Evolutionary conservation across 2,888 invertebrate genomes (phyloP), one percentile per base, ranked within the genome.

Genomic region (Limulus polyphemus): DNA sequence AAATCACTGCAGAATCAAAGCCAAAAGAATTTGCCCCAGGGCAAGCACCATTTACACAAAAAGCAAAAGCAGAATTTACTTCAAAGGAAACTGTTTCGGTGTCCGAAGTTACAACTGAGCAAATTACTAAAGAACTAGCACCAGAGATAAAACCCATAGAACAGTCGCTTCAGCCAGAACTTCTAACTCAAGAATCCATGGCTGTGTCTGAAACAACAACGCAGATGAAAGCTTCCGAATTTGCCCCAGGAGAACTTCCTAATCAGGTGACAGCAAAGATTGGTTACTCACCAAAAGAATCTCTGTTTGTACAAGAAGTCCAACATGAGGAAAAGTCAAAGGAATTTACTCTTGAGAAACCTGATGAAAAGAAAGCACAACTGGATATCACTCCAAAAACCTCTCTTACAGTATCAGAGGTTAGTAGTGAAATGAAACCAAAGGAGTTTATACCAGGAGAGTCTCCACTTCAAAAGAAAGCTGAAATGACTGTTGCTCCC

Each of bases 251-350:
- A n/a, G 58, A 63, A 57, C n/a, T 65, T 73, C 77, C 78, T 10
- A 77, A 79, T 64, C 72, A 73, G 51, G 74, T 78, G 32, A 74
- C 75, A 14, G 79, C 82, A 47, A 77, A 79, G 54, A 77, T 82
- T 66, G 79, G 83, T 67, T 72, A 79, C n/a, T 71, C 77, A 51
- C 67, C 81, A 56, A 72, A 74, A 17, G 79, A 83, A 73, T 79
- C 83, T 67, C 47, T 64, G 12, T 60, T 62, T n/a, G 62, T 67
- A 32, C 61, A 63, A 56, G 61, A 67, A 61, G 56, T 65, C 48
- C 55, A 63, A 49, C 47, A 64, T 47, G 64, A 64, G 47, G 49
- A 59, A 46, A 56, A 52, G 51, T 59, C 65, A 14, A 47, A 58
- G 16, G 65, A 67, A 48, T 49, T 67, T 16, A 65, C 17, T 54